Base-by-base conservation (phyloP, 1,140 invertebrate species). In the Pseudoatta argentina region DNA sequence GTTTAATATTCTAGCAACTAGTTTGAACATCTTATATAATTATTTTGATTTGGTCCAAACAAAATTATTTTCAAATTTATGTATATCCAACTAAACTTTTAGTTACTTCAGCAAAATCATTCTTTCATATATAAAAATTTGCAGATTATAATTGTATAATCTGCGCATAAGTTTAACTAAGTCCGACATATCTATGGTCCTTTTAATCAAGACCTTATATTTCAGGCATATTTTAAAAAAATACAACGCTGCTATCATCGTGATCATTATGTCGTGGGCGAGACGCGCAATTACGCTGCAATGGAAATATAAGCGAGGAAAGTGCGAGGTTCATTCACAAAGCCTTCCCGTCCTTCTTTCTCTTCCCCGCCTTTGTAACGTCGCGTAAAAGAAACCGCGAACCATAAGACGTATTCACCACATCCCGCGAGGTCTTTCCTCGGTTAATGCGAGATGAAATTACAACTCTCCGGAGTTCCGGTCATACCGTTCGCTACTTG, bases 381-480 rank as follows among this genome's bases (percentile, higher is more conserved):
- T 64, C 34, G 66, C 66, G 83, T 53, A 69, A 18, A 87, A 85
- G 87, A 88, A 82, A 88, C 83, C 76, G 77, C 88, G 82, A 85
- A 73, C 63, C 88, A 63, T 91, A 86, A 90, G 90, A 91, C 77
- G 88, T 86, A 89, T 92, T 92, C 90, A 89, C 75, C 82, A 73
- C 77, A 86, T 89, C 87, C 81, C 89, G 85, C 53, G 64, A 61
- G 73, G 82, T 88, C 88, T 87, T 88, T 85, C 78, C 77, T 79
- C 77, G 76, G 71, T 83, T 91, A 91, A 91, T 92, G 87, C 87
- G 83, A 91, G 91, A 91, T 92, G 91, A 92, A 92, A 92, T 92
- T 92, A 92, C 91, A 91, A 69, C 63, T 82, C 76, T 85, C 85
- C 53, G 69, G 76, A 64, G 86, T 91, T 91, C 86, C 85, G 85